A percentile compares a stretch with the other conserved stretches of the same genome.
These are phyloP conservation scores for Chironomus tepperi DNA, from an alignment of 1,140 invertebrate genomes.

Conservation along the genomic window DNA sequence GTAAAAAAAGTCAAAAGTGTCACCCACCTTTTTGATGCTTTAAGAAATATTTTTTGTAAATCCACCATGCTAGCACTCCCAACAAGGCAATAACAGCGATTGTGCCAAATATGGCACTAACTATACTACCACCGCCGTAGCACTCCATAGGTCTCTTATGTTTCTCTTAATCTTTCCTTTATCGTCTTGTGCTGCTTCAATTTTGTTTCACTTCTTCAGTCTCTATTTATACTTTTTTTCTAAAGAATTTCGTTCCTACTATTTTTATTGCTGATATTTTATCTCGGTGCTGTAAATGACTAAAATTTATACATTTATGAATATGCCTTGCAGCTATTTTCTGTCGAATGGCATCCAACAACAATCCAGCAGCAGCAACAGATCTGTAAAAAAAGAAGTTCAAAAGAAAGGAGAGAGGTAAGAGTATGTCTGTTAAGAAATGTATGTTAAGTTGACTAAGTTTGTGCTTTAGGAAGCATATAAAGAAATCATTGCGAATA, in stretches of 20 bases:
- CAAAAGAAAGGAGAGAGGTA: not conserved
- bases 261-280: not conserved
- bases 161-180: not conserved
- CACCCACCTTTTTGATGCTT: slow-evolving; percentile 41
- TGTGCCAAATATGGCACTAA: slow-evolving; percentile 48
- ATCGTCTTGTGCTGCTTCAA: not conserved
- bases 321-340: not conserved
- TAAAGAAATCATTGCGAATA: not conserved
- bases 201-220: not conserved
- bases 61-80: slow-evolving; percentile 37
- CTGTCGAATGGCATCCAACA: not conserved
- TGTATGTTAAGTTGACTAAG: not conserved
- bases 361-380: not conserved
- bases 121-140: slow-evolving; percentile 43
- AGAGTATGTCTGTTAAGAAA: not conserved
- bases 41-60: slow-evolving; percentile 42
- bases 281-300: not conserved
- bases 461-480: no score
- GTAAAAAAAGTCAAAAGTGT: no score
- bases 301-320: slow-evolving; percentile 7
- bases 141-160: slow-evolving; percentile 29
- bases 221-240: no score
- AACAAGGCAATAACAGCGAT: slow-evolving; percentile 43
- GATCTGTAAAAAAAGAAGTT: slow-evolving; percentile 5
- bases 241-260: not conserved